phyloP scores from a whole-genome alignment of 2,888 invertebrate species.

The Acleris sparsana region DNA sequence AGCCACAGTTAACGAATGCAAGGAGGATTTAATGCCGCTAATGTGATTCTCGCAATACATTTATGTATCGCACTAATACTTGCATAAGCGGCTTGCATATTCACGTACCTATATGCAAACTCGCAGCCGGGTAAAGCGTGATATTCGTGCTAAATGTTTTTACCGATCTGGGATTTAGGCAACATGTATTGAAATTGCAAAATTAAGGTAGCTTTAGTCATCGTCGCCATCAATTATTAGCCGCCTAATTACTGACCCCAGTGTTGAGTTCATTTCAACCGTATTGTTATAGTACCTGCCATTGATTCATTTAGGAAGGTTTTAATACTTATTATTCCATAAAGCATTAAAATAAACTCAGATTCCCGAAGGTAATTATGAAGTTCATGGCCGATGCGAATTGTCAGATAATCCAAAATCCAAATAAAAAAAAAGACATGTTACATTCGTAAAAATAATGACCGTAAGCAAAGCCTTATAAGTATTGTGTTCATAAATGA shows the following conservation, averaged over 20 bases:
- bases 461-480: not conserved
- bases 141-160: constrained; percentile 33
- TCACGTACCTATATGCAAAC: constrained; percentile 21
- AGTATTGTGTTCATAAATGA: not conserved
- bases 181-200: constrained; percentile 6
- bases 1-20: constrained; percentile 76
- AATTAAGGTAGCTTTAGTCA: not conserved
- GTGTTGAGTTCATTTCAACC: too few species aligned
- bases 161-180: constrained; percentile 8
- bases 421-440: not conserved
- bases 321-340: too few species aligned
- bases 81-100: constrained; percentile 53
- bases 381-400: too few species aligned
- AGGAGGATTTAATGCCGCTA: constrained; percentile 77
- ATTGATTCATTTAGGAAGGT: too few species aligned
- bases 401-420: too few species aligned
- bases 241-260: too few species aligned
- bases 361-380: too few species aligned
- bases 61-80: constrained; percentile 62
- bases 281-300: too few species aligned
- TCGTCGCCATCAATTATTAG: too few species aligned
- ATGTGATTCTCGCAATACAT: constrained; percentile 76
- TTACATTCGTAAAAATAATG: not conserved
- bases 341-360: too few species aligned
- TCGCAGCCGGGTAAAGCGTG: constrained; percentile 16